phyloP scores from a whole-genome alignment of 2,113 vertebrate species.

The Phodopus roborovskii region DNA sequence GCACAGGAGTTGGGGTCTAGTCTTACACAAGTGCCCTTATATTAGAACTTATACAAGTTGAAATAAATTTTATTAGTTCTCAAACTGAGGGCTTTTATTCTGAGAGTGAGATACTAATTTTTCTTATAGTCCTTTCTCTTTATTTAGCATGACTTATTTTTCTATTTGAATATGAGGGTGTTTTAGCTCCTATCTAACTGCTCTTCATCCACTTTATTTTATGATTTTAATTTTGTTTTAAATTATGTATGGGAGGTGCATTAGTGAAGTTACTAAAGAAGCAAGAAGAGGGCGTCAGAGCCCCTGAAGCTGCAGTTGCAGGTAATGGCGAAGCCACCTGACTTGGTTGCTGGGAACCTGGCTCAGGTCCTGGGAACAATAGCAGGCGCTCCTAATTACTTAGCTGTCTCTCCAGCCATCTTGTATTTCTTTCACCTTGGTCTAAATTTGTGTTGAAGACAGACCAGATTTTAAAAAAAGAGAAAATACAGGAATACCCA shows the following conservation, averaged over 20 bases:
- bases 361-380: not conserved
- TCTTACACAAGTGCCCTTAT: not conserved
- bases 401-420: not conserved
- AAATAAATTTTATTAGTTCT: not conserved
- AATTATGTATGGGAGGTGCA: not conserved
- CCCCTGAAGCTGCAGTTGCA: not conserved
- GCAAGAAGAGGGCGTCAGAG: not conserved
- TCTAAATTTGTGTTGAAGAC: not conserved
- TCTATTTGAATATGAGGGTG: not conserved
- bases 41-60: not conserved
- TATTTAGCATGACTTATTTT: not conserved
- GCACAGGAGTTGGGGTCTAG: not conserved
- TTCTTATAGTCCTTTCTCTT: not conserved
- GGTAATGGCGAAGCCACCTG: not conserved
- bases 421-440: not conserved
- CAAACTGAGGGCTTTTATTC: not conserved
- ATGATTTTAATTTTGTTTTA: not conserved
- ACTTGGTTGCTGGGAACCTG: not conserved
- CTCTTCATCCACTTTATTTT: not conserved
- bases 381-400: not conserved
- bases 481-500: not conserved
- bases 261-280: not conserved
- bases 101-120: not conserved
- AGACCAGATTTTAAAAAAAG: not conserved
- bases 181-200: not conserved